Percentiles rank a stretch among this genome's conserved stretches.
These are phyloP conservation scores for Tyto alba DNA, from an alignment of 2,113 vertebrate species.

Conservation along the genomic window DNA sequence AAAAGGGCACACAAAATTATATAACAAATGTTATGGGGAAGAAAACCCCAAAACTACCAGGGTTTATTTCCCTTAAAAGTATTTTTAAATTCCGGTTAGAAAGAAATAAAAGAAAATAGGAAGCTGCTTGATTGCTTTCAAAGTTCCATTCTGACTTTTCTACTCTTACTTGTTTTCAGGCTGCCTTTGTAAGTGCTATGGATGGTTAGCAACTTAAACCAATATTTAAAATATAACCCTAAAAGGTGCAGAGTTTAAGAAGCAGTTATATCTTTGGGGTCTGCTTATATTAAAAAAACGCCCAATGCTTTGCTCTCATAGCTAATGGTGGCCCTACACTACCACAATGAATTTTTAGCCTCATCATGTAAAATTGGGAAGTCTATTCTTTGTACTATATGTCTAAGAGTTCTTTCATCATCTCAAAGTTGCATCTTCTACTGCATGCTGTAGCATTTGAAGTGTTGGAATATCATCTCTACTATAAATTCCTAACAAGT, in stretches of 20 bases:
- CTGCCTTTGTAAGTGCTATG: not conserved
- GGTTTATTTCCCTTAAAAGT: not conserved
- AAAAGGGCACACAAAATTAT: not conserved
- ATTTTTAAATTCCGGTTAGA: not conserved
- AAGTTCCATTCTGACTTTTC: not conserved
- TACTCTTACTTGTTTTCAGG: not conserved
- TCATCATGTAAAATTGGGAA: not conserved
- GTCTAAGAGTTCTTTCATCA: not conserved
- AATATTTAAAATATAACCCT: not conserved
- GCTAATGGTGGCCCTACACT: not conserved
- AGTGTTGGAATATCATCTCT: not conserved
- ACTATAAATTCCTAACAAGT: not conserved
- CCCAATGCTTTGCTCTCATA: not conserved
- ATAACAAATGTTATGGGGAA: accelerated
- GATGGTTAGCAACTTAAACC: not conserved
- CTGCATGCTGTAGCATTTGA: not conserved
- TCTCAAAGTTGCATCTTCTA: not conserved
- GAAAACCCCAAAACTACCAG: accelerated
- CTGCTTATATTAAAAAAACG: not conserved
- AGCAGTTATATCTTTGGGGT: not conserved
- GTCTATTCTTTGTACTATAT: not conserved
- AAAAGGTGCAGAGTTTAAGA: not conserved
- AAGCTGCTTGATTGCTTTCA: not conserved
- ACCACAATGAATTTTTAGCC: not conserved
- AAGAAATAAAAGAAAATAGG: not conserved